Evolutionary conservation across 2,888 invertebrate species (phyloP).

Genomic region (Idaea dimidiata): DNA sequence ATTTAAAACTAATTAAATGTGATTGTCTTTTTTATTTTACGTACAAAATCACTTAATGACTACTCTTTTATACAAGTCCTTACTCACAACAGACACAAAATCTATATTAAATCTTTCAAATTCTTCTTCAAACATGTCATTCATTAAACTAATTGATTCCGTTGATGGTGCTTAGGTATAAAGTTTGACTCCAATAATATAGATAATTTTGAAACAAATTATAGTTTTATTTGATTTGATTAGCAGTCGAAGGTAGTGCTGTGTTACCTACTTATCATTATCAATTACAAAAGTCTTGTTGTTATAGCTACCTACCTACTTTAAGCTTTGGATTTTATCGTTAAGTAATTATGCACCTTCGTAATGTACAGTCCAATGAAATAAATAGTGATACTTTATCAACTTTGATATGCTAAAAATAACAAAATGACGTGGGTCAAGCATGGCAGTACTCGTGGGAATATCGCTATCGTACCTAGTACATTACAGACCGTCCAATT

Average conservation of each 20-base stretch:
- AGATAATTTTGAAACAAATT: too few species aligned
- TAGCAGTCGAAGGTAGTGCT: neutral
- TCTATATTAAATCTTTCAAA: neutral
- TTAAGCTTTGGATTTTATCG: neutral
- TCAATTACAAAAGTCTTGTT: neutral
- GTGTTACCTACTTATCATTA: neutral
- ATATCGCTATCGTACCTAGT: slow-evolving; percentile 28
- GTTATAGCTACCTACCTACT: neutral
- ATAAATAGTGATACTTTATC: slow-evolving; percentile 52
- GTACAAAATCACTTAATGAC: neutral
- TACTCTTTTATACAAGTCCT: neutral
- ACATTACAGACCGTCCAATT: neutral
- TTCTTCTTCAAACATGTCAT: neutral
- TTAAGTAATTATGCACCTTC: slow-evolving; percentile 3
- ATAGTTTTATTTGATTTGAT: neutral
- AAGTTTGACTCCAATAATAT: too few species aligned
- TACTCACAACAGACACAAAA: neutral
- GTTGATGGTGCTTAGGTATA: neutral
- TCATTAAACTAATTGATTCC: neutral
- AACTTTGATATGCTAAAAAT: slow-evolving; percentile 69
- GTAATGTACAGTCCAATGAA: slow-evolving; percentile 22
- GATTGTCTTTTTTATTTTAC: neutral
- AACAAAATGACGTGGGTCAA: slow-evolving; percentile 49
- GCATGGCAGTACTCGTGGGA: slow-evolving; percentile 48
- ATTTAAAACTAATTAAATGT: slow-evolving; percentile 21